Conservation (phyloP, 2,113 vertebrate species). For the Bungarus multicinctus region DNA sequence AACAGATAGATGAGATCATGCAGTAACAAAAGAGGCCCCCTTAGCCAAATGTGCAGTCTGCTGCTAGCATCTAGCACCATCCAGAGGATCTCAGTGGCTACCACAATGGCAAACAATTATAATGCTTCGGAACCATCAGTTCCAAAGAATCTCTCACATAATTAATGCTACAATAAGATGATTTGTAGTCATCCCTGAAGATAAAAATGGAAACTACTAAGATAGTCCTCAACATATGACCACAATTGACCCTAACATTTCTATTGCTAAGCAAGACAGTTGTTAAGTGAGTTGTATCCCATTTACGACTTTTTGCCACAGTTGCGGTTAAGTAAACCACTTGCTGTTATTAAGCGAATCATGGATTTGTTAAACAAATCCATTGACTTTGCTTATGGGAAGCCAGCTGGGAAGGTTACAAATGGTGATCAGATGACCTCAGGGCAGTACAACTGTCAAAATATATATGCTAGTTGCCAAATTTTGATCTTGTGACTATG, state of each 20-base stretch:
- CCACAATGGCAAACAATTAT: not conserved
- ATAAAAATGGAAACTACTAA: not conserved
- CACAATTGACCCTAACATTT: not conserved
- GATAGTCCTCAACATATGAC: not conserved
- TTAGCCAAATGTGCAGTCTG: too few relatives aligned
- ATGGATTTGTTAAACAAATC: not conserved
- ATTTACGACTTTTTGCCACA: not conserved
- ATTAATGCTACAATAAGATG: not conserved
- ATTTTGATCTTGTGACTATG: not conserved
- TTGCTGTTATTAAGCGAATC: not conserved
- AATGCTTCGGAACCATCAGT: not conserved
- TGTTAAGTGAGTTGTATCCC: not conserved
- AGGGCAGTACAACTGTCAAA: not conserved
- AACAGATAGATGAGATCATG: too few relatives aligned
- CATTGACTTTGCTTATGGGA: not conserved
- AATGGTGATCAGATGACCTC: not conserved
- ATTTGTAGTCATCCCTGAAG: not conserved
- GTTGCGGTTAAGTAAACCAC: not conserved
- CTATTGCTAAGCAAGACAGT: not conserved
- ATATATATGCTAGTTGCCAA: not conserved
- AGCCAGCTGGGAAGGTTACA: not conserved
- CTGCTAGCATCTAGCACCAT: too few relatives aligned
- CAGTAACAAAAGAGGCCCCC: too few relatives aligned
- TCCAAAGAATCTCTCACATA: not conserved
- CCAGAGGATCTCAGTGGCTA: too few relatives aligned